Evolutionary conservation across 2,797 vertebrate genomes (phyloP).

Genomic region (Streptopelia turtur): DNA sequence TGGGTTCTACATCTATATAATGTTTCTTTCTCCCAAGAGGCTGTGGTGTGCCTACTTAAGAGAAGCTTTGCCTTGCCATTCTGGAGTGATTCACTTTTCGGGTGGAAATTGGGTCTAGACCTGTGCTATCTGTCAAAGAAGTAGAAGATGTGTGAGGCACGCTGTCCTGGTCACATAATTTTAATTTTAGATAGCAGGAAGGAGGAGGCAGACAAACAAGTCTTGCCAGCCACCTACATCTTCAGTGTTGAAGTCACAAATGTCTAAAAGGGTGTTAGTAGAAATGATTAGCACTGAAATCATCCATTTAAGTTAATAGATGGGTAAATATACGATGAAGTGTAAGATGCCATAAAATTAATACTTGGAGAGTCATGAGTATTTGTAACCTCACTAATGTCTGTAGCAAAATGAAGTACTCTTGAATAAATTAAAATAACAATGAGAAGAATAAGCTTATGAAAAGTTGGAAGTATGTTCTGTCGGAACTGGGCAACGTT

Average conservation of each 20-base stretch:
- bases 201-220: conserved; percentile 40
- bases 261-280: conserved; percentile 29
- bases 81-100: conserved; percentile 20
- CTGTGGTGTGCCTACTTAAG: background rate
- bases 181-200: conserved; percentile 52
- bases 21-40: background rate
- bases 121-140: conserved; percentile 35
- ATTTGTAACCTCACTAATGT: conserved; percentile 29
- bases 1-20: background rate
- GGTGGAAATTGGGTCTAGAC: conserved; percentile 51
- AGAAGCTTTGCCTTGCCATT: background rate
- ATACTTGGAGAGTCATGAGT: background rate
- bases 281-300: conserved; percentile 52
- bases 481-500: background rate
- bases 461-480: background rate
- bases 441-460: background rate
- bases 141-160: background rate
- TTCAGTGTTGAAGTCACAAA: conserved; percentile 30
- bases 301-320: conserved; percentile 46
- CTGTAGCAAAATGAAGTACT: conserved; percentile 27
- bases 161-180: conserved; percentile 42
- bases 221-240: conserved; percentile 52
- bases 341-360: conserved; percentile 51
- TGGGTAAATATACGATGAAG: background rate
- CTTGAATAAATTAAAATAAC: conserved; percentile 37